Evolutionary conservation across 2,888 invertebrate species (phyloP), one percentile per base, ranked within the genome.

Genomic region (Amphiduros pacificus): DNA sequence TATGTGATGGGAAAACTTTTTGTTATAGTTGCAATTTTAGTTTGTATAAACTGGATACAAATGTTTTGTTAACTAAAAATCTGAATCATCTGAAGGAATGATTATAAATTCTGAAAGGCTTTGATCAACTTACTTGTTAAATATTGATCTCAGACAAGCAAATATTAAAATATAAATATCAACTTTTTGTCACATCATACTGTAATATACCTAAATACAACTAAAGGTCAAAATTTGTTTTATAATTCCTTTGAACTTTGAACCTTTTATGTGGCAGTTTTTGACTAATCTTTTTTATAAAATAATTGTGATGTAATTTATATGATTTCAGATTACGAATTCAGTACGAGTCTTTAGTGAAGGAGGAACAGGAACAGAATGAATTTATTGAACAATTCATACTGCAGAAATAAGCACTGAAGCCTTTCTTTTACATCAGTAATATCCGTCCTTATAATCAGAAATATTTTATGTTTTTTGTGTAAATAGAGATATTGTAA

Each of bases 341-440:
- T 17, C 65, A 65, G 63, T 72, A 79, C 65, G 77, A 77, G 50
- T 68, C 75, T 5, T 62, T 79, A 56, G 69, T 71, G 64, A 78
- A 78, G 66, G 76, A 76, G 66, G 81, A 81, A 63, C 69, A 72
- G 41, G 76, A 77, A 60, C 81, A 81, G 59, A 79, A 74, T 67
- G 81, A 81, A 64, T 79, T 81, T 64, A 77, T 81, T 51, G 81
- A 80, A 68, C 79, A 80, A 61, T 77, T 81, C 51, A 75, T 79
- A 50, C 67, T 79, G 56, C 78, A 79, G 56, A 80, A 80, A 66
- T 80, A 70, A 62, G n/a, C n/a, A n/a, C n/a, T n/a, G n/a, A n/a
- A n/a, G n/a, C n/a, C n/a, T n/a, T n/a, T n/a, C n/a, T n/a, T n/a
- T n/a, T n/a, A n/a, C n/a, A n/a, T n/a, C n/a, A n/a, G n/a, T n/a